Conservation (phyloP, 2,888 invertebrate genomes). For the Ellobium chinense region DNA sequence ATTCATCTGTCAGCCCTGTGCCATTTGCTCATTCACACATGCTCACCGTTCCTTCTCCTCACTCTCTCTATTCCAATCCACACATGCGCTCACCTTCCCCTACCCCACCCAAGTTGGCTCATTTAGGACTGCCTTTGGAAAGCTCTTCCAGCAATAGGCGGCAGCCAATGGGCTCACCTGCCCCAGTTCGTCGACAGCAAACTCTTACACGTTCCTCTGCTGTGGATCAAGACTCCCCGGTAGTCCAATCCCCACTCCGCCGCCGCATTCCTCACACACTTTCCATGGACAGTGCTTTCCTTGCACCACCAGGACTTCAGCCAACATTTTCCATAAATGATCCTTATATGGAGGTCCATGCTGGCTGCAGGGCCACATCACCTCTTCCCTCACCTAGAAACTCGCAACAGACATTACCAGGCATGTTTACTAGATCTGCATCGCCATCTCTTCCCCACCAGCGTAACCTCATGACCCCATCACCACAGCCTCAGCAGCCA, state of each 20-base stretch:
- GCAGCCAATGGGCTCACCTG: constrained; percentile 37
- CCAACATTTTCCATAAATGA: constrained; percentile 37
- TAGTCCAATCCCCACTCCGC: constrained; percentile 13
- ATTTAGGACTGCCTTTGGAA: constrained; percentile 29
- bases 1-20: constrained; percentile 27
- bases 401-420: constrained; percentile 37
- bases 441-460: constrained; percentile 34
- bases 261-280: constrained; percentile 44
- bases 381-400: constrained; percentile 39
- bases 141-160: constrained; percentile 18
- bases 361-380: constrained; percentile 39
- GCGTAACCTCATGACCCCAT: neutral
- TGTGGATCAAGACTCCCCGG: constrained; percentile 36
- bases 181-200: constrained; percentile 37
- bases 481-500: neutral
- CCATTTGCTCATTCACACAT: constrained; percentile 35
- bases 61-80: constrained; percentile 31
- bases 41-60: constrained; percentile 44
- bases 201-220: constrained; percentile 41
- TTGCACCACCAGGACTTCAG: constrained; percentile 23
- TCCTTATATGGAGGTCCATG: constrained; percentile 39
- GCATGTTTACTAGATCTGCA: constrained; percentile 43
- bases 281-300: constrained; percentile 44
- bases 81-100: constrained; percentile 46
- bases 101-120: constrained; percentile 39